Evolutionary conservation across 2,113 vertebrate species (phyloP).

Genomic region (Perca fluviatilis): DNA sequence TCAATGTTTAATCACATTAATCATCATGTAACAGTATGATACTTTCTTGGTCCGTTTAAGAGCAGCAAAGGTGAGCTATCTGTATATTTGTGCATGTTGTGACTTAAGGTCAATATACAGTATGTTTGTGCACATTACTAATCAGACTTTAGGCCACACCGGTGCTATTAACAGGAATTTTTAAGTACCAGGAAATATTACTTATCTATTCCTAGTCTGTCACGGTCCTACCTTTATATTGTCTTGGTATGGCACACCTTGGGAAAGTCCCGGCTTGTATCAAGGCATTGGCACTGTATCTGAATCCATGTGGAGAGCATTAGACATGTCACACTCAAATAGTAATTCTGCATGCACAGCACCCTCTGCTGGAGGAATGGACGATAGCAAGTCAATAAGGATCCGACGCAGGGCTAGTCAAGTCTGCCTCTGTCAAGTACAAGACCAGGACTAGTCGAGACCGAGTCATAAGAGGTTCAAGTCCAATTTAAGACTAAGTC

Average conservation of each 20-base stretch:
- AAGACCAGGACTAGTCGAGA: no score
- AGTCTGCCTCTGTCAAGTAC: no score
- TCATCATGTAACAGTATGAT: background rate
- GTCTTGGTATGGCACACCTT: background rate
- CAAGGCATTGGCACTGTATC: background rate
- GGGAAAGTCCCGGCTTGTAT: slow-evolving; percentile 40
- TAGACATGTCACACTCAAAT: background rate
- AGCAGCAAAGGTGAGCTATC: background rate
- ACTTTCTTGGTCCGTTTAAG: slow-evolving; percentile 6
- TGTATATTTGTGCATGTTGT: background rate
- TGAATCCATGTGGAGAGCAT: slow-evolving; percentile 14
- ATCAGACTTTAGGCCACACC: background rate
- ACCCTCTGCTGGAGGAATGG: slow-evolving; percentile 64
- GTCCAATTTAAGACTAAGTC: no score
- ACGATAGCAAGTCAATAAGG: background rate
- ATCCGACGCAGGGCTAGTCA: background rate
- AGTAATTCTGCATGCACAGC: slow-evolving; percentile 38
- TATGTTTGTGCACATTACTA: background rate
- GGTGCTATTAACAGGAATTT: background rate
- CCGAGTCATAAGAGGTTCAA: no score
- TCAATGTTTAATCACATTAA: background rate
- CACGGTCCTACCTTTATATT: background rate
- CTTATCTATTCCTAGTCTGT: background rate
- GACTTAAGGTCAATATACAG: background rate
- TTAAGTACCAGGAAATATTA: background rate